A percentile compares a stretch with the other conserved stretches of the same genome.
Evolutionary conservation across 2,113 vertebrate genomes (phyloP).

Genomic region (Elephantulus edwardii): DNA sequence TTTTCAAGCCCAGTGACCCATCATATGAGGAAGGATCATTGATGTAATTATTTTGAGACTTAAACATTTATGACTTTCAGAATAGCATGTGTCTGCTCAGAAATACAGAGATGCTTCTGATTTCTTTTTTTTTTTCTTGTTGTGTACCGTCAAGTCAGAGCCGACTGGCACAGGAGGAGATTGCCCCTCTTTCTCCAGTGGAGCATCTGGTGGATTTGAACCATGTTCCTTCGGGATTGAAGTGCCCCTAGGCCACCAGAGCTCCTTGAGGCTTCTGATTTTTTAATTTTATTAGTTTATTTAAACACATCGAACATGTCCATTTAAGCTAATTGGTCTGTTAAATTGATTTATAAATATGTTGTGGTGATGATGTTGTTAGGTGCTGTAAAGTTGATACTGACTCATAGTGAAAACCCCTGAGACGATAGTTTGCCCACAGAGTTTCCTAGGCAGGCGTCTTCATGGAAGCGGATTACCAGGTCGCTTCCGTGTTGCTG

Average conservation of each 20-base stretch:
- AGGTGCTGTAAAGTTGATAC: not conserved
- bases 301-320: slow-evolving; percentile 12
- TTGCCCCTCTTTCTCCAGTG: too few species aligned
- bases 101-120: not conserved
- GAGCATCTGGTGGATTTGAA: too few species aligned
- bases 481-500: not conserved
- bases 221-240: too few species aligned
- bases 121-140: not conserved
- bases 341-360: slow-evolving; percentile 10
- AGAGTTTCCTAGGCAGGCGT: not conserved
- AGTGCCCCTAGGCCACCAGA: too few species aligned
- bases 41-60: slow-evolving; percentile 25
- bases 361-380: not conserved
- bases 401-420: not conserved
- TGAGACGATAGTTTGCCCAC: not conserved
- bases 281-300: slow-evolving; percentile 38
- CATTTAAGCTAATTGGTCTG: not conserved
- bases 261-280: too few species aligned
- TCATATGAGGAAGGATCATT: not conserved
- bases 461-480: not conserved
- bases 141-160: too few species aligned
- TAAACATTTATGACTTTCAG: not conserved
- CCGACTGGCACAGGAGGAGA: too few species aligned
- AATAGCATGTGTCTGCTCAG: slow-evolving; percentile 13
- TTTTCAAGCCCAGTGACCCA: slow-evolving; percentile 3